Conservation (phyloP, 2,888 invertebrate genomes). For the Oscheius onirici region DNA sequence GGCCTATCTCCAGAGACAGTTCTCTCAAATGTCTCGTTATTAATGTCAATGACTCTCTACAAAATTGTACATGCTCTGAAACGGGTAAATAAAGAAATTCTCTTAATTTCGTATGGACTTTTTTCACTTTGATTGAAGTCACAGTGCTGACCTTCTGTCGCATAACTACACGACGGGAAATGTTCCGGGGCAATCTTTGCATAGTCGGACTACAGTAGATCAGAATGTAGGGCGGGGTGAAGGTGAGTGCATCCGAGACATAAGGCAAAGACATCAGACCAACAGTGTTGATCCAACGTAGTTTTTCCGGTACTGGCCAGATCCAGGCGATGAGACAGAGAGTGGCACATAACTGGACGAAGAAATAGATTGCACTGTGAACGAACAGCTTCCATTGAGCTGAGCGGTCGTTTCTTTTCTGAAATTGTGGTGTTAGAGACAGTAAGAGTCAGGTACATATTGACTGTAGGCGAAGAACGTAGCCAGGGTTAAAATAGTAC, state of each 20-base stretch:
- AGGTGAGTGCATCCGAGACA: slow-evolving; percentile 1
- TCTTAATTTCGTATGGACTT: too few relatives aligned
- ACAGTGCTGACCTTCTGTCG: too few relatives aligned
- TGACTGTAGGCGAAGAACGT: background rate
- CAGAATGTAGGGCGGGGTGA: slow-evolving; percentile 5
- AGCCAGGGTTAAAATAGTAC: background rate
- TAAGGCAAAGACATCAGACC: background rate
- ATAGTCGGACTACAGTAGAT: slow-evolving; percentile 2
- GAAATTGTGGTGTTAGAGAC: too few relatives aligned
- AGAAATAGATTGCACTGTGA: background rate
- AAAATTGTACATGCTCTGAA: background rate
- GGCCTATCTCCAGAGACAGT: slow-evolving; percentile 8
- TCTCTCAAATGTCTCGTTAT: slow-evolving; percentile 31
- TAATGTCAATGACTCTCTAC: background rate
- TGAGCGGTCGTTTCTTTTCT: background rate
- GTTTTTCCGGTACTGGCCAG: background rate
- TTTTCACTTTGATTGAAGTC: too few relatives aligned
- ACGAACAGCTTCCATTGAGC: background rate
- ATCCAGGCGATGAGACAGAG: background rate
- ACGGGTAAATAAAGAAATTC: background rate
- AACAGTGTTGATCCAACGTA: background rate
- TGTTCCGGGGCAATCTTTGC: background rate
- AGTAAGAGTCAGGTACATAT: background rate
- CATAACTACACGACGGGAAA: too few relatives aligned
- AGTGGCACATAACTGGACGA: background rate